A percentile compares a stretch with the other conserved stretches of the same genome.
phyloP scores from a whole-genome alignment of 1,140 invertebrate genomes.

The Myzus persicae region DNA sequence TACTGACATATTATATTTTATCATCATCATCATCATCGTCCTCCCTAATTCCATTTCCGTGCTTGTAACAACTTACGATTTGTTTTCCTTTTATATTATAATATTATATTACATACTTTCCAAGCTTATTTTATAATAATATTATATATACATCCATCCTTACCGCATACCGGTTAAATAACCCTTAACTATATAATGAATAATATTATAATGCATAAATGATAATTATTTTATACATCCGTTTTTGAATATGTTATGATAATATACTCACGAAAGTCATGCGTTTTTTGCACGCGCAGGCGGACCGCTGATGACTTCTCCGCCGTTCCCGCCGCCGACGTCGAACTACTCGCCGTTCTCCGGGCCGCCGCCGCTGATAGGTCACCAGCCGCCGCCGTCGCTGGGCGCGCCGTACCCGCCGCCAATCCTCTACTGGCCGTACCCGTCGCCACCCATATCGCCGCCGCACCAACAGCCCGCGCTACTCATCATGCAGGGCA shows the following conservation, averaged over 20 bases:
- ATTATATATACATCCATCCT: not conserved
- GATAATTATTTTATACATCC: not conserved
- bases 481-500: conserved; percentile 59
- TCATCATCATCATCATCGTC: not conserved
- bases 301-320: conserved; percentile 47
- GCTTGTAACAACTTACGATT: not conserved
- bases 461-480: conserved; percentile 58
- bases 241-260: not conserved
- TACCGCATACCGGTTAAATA: not conserved
- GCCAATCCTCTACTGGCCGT: conserved; percentile 58
- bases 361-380: conserved; percentile 24
- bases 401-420: conserved; percentile 52
- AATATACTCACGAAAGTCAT: not conserved
- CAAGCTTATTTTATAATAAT: not conserved
- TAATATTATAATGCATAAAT: not conserved
- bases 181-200: not conserved
- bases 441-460: conserved; percentile 60
- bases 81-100: not conserved
- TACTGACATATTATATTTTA: conserved; percentile 1
- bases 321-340: conserved; percentile 31
- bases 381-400: conserved; percentile 29
- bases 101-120: not conserved
- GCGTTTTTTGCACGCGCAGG: not conserved
- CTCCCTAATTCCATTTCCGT: not conserved
- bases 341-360: conserved; percentile 29